These are phyloP conservation scores for Mesopsocus fuscifrons DNA, from an alignment of 2,888 invertebrate species.

Conservation along the genomic window DNA sequence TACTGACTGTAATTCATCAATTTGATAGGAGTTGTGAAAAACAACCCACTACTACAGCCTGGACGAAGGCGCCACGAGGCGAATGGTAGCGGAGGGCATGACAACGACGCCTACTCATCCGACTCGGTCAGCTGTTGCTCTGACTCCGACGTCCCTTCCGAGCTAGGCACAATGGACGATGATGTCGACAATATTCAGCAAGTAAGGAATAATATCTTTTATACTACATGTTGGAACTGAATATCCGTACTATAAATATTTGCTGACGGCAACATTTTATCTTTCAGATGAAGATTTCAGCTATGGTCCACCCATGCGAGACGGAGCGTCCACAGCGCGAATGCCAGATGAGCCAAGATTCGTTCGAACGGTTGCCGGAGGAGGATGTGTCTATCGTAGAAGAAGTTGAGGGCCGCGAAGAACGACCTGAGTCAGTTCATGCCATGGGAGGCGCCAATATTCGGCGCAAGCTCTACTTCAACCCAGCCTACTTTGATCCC, in stretches of 20 bases:
- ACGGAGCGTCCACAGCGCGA: constrained; percentile 15
- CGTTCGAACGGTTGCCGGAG: constrained; percentile 56
- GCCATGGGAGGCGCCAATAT: constrained; percentile 41
- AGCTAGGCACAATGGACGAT: constrained; percentile 24
- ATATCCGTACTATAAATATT: no score
- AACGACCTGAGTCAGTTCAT: constrained; percentile 41
- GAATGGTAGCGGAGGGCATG: constrained; percentile 22
- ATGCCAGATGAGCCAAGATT: constrained; percentile 29
- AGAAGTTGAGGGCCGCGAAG: constrained; percentile 45
- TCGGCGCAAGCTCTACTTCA: constrained; percentile 66
- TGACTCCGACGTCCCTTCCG: constrained; percentile 40
- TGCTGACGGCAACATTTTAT: no score
- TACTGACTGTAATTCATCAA: no score
- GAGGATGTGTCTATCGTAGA: constrained; percentile 74
- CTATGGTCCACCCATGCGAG: constrained; percentile 44
- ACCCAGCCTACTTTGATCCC: constrained; percentile 81
- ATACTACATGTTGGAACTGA: no score
- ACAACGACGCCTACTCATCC: constrained; percentile 24
- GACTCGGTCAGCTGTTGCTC: constrained; percentile 37
- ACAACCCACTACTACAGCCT: constrained; percentile 47
- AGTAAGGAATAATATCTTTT: no score
- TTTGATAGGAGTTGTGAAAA: constrained; percentile 59
- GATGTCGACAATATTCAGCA: background rate
- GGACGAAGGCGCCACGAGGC: constrained; percentile 33
- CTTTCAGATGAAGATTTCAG: constrained; percentile 45